A percentile compares a stretch with the other conserved stretches of the same genome.
Conservation (phyloP, 2,797 vertebrate genomes). For the Taeniopygia guttata region DNA sequence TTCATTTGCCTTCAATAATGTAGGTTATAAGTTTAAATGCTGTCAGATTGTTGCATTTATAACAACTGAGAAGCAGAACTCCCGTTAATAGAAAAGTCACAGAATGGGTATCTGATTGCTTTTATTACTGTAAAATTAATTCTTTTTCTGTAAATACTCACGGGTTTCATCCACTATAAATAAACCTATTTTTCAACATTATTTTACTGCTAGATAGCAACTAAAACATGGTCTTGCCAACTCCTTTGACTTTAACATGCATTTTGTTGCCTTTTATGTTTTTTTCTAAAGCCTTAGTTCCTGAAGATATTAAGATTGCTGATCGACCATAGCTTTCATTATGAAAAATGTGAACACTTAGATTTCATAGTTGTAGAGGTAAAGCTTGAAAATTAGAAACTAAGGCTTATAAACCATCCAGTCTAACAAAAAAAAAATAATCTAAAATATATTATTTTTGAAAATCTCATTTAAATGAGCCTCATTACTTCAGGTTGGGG, state of each 20-base stretch:
- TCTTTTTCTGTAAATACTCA: neutral
- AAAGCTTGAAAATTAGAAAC: neutral
- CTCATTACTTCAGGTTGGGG: neutral
- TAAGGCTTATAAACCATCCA: neutral
- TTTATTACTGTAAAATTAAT: neutral
- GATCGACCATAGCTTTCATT: neutral
- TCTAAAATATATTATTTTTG: neutral
- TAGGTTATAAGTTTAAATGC: neutral
- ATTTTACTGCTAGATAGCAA: neutral
- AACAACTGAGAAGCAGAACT: neutral
- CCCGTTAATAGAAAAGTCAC: neutral
- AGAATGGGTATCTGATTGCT: neutral
- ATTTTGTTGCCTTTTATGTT: neutral
- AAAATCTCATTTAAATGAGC: neutral
- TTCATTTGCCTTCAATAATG: neutral
- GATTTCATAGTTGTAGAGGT: neutral
- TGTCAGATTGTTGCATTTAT: neutral
- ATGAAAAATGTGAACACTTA: neutral
- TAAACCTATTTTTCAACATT: neutral
- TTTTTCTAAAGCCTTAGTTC: neutral
- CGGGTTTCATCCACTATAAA: neutral
- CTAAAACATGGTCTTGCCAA: neutral
- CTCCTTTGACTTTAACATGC: neutral
- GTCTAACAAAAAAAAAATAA: neutral
- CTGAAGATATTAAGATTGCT: neutral